Percentiles rank a stretch among this genome's conserved stretches.
Evolutionary conservation across 2,113 vertebrate species (phyloP).

Genomic region (Brienomyrus brachyistius): DNA sequence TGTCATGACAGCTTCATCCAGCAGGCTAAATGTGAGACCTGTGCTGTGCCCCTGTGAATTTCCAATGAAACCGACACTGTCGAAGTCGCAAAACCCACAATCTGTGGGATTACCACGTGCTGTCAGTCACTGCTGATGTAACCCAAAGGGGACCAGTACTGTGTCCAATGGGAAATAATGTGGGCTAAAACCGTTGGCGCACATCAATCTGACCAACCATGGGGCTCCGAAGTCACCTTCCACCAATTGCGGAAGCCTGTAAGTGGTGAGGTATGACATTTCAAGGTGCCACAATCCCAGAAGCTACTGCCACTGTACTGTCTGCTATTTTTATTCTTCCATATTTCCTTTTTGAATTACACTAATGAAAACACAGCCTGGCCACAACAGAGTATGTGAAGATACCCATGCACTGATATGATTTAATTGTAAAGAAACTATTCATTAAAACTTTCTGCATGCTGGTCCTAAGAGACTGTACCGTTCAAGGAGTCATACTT

Average conservation of each 20-base stretch:
- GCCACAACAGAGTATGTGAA: background rate
- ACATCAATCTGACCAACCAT: background rate
- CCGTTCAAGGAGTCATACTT: background rate
- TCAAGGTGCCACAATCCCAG: background rate
- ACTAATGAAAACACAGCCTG: background rate
- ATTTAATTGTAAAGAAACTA: conserved; percentile 15
- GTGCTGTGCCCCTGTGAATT: background rate
- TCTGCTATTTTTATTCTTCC: background rate
- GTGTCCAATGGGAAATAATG: background rate
- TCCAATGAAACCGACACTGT: background rate
- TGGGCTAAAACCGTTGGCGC: background rate
- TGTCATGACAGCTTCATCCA: background rate
- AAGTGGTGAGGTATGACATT: background rate
- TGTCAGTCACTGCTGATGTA: background rate
- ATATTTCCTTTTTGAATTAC: conserved; percentile 2
- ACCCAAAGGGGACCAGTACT: background rate
- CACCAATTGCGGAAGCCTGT: background rate
- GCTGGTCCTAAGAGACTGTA: background rate
- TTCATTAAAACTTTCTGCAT: conserved; percentile 6
- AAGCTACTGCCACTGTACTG: background rate
- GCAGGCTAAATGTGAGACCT: background rate
- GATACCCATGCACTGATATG: background rate
- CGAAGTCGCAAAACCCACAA: background rate
- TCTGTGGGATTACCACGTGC: background rate
- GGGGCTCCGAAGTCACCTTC: background rate